Evolutionary conservation across 2,113 vertebrate species (phyloP), one percentile per base, ranked within the genome.

Genomic region (Anas platyrhynchos): DNA sequence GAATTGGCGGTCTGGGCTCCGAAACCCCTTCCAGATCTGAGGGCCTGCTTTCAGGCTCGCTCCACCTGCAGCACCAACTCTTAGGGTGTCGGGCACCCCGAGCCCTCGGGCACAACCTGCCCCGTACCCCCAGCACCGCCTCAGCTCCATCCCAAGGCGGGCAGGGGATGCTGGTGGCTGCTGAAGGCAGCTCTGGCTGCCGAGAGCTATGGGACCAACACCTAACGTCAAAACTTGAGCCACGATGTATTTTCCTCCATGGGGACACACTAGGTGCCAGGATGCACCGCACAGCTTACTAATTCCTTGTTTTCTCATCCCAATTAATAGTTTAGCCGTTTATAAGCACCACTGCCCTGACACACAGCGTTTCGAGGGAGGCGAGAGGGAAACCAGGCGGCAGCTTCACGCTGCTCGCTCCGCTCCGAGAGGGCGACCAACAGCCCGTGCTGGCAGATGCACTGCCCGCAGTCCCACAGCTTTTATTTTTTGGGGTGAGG

Each of bases 171-270:
- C 29, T 31, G 1, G 50, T 48, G 52, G 22, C 59, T 7, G 14
- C 6, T n/a, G 79, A 54, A 43, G 9, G 13, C 23, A 25, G 50
- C 23, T 74, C 15, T 13, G 22, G 44, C 54, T 84, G 77, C 16
- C 56, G 27, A 9, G 16, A 68, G 14, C 46, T 17, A 21, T 0
- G 4, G 66, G 8, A 52, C 17, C 1, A 31, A 52, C 0, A 17
- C 36, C 72, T 21, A 25, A 11, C 0, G 7, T 21, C 58, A 74
- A 9, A 66, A 71, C 15, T 38, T 4, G 59, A 46, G 50, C 58
- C 32, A 20, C 10, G 41, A 44, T 87, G 59, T 16, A 6, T 5
- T 48, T 32, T 68, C 27, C 52, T 12, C 3, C 5, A 38, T 1
- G 2, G 36, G 16, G 32, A 67, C 68, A 29, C 31, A 62, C 81